A percentile compares a stretch with the other conserved stretches of the same genome.
These are phyloP conservation scores for Andrena dorsata DNA, from an alignment of 2,888 invertebrate species.

Conservation along the genomic window DNA sequence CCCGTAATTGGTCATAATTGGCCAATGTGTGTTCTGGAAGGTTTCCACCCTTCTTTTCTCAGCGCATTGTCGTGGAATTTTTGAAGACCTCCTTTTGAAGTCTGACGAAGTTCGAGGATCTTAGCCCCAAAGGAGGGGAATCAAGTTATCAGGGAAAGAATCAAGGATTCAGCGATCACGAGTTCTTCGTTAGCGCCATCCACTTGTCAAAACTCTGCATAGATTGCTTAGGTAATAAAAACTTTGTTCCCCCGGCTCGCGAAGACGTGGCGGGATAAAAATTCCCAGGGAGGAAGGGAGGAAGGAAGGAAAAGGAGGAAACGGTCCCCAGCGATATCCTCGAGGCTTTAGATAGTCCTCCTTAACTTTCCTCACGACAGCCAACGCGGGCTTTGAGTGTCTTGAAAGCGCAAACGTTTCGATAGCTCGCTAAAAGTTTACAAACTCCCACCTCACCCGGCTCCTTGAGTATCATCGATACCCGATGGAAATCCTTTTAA, in stretches of 20 bases:
- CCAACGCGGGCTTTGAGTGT: constrained; percentile 53
- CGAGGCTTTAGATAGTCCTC: constrained; percentile 23
- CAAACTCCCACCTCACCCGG: constrained; percentile 66
- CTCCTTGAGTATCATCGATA: constrained; percentile 77
- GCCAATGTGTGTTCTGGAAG: too few relatives aligned
- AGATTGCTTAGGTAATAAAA: constrained; percentile 27
- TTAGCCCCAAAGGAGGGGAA: background rate
- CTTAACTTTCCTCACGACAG: constrained; percentile 55
- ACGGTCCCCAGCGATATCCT: constrained; percentile 56
- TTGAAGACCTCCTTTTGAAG: too few relatives aligned
- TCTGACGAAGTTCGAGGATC: background rate
- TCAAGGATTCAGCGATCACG: background rate
- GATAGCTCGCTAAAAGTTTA: constrained; percentile 74
- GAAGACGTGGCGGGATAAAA: constrained; percentile 5
- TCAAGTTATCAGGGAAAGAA: background rate
- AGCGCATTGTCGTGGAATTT: background rate
- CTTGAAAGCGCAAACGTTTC: constrained; percentile 71
- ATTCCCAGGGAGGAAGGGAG: constrained; percentile 20
- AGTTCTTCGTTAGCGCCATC: background rate
- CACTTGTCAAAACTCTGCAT: constrained; percentile 15
- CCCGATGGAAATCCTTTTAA: constrained; percentile 70
- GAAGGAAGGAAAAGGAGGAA: constrained; percentile 18
- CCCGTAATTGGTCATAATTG: too few relatives aligned
- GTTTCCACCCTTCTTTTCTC: background rate
- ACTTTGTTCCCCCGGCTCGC: background rate